phyloP scores from a whole-genome alignment of 1,140 invertebrate species.

The Nasonia vitripennis region DNA sequence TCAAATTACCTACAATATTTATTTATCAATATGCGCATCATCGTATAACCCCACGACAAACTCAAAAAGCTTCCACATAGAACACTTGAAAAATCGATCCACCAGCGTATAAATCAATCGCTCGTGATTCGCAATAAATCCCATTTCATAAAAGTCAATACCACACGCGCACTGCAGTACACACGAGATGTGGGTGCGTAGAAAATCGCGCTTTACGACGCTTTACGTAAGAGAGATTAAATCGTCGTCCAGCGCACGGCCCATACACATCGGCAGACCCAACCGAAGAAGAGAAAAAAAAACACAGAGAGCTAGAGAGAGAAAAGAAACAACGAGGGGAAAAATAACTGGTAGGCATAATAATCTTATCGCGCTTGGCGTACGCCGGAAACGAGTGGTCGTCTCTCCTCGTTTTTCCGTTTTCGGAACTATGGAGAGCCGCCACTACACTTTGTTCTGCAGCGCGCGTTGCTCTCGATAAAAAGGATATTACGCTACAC shows the following conservation, averaged over 20 bases:
- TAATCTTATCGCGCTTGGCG: conserved; percentile 27
- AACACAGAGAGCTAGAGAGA: neutral
- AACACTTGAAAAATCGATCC: neutral
- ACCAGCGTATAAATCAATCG: neutral
- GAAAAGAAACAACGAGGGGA: neutral
- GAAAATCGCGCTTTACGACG: neutral
- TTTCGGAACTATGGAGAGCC: neutral
- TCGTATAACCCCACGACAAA: neutral
- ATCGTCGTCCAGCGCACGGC: neutral
- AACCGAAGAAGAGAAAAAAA: neutral
- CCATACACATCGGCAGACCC: no score
- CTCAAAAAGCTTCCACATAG: no score
- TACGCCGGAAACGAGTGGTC: conserved; percentile 39
- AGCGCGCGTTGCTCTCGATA: neutral
- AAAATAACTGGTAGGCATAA: neutral
- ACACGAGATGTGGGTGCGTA: neutral
- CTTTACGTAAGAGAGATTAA: neutral
- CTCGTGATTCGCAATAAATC: neutral
- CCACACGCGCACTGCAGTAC: neutral
- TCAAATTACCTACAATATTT: neutral
- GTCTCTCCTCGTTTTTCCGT: conserved; percentile 34
- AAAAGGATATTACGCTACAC: conserved; percentile 30
- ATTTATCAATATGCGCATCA: neutral
- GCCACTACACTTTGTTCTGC: conserved; percentile 11
- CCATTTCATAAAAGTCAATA: conserved; percentile 4